phyloP scores from a whole-genome alignment of 2,113 vertebrate genomes.

The Passer domesticus region DNA sequence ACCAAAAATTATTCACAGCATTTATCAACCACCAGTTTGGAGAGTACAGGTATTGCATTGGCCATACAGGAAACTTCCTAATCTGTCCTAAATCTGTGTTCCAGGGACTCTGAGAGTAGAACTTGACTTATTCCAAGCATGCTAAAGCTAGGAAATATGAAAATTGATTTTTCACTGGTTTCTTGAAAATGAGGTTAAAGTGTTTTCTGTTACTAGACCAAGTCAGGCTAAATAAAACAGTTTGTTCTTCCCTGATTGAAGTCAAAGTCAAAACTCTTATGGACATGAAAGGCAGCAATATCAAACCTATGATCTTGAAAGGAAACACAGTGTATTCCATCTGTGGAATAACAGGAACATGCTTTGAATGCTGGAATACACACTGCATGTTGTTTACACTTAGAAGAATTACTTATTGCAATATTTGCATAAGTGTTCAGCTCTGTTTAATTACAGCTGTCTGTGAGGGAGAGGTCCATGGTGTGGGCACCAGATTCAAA shows the following conservation, averaged over 20 bases:
- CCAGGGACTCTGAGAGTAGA: neutral
- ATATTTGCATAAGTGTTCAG: conserved; percentile 21
- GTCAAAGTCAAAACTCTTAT: neutral
- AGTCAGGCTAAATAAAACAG: neutral
- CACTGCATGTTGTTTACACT: neutral
- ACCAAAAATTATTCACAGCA: neutral
- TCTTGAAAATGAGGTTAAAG: neutral
- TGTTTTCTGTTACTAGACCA: neutral
- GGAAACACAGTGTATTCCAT: neutral
- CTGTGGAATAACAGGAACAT: neutral
- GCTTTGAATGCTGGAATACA: neutral
- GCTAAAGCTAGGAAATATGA: neutral
- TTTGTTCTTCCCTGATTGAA: neutral
- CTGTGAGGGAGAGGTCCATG: neutral
- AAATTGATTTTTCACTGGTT: neutral
- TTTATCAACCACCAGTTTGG: neutral
- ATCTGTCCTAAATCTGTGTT: neutral
- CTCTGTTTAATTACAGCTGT: conserved; percentile 46
- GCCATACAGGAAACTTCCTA: neutral
- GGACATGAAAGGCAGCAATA: conserved; percentile 1
- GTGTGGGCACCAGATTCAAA: neutral
- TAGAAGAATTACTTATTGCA: conserved; percentile 16
- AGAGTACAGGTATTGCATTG: neutral
- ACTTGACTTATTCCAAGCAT: neutral
- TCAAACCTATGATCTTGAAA: neutral